A percentile compares a stretch with the other conserved stretches of the same genome.
These are phyloP conservation scores for Delphinus delphis DNA, from an alignment of 2,113 vertebrate genomes.

Conservation along the genomic window DNA sequence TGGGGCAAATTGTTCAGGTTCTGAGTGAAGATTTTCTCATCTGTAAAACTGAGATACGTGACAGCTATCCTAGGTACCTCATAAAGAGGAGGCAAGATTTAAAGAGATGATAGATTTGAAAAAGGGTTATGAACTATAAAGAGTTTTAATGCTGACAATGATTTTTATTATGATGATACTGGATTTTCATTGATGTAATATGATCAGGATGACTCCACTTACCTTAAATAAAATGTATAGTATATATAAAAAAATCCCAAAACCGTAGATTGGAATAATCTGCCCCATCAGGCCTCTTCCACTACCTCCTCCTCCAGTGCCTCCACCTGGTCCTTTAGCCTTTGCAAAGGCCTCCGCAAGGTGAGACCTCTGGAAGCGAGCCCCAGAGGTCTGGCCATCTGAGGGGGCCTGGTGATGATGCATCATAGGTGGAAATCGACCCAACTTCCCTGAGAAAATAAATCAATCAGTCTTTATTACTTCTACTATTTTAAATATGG, in stretches of 20 bases:
- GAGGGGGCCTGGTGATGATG: conserved; percentile 81
- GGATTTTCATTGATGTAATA: conserved; percentile 17
- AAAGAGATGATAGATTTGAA: not conserved
- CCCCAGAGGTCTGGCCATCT: conserved; percentile 76
- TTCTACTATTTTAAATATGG: conserved; percentile 39
- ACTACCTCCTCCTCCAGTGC: conserved; percentile 71
- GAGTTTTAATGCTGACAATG: not conserved
- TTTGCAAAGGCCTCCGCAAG: conserved; percentile 88
- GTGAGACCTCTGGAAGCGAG: conserved; percentile 85
- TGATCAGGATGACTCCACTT: conserved; percentile 67
- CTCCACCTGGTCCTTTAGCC: conserved; percentile 81
- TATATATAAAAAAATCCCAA: conserved; percentile 96
- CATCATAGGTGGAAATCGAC: conserved; percentile 84
- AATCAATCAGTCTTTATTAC: conserved; percentile 42
- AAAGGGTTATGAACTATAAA: not conserved
- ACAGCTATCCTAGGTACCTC: not conserved
- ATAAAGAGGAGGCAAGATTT: not conserved
- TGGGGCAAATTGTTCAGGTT: not conserved
- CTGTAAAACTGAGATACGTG: conserved; percentile 22
- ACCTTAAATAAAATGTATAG: conserved; percentile 97
- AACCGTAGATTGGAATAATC: conserved; percentile 96
- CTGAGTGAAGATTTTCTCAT: conserved; percentile 3
- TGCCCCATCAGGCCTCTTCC: conserved; percentile 92
- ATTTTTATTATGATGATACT: not conserved
- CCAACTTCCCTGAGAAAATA: conserved; percentile 86